Evolutionary conservation across 2,113 vertebrate genomes (phyloP).

Genomic region (Chlorocebus sabaeus): DNA sequence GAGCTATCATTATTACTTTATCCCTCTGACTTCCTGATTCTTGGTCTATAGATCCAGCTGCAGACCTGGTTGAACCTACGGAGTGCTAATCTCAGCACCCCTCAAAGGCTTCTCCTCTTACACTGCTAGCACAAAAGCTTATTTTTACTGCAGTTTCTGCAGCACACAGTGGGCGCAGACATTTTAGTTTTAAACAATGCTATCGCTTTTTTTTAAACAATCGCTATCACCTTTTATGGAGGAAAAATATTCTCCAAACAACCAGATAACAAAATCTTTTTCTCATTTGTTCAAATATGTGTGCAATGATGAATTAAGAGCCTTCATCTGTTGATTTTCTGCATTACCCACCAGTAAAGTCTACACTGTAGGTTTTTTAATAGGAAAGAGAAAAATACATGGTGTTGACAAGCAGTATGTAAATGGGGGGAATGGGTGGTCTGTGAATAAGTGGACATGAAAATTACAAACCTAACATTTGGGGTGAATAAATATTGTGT

Average conservation of each 20-base stretch:
- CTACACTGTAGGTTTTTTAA: not conserved
- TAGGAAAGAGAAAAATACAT: not conserved
- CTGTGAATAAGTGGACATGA: not conserved
- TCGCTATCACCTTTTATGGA: not conserved
- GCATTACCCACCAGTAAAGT: not conserved
- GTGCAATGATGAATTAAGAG: not conserved
- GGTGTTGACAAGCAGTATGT: not conserved
- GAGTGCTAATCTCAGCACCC: not conserved
- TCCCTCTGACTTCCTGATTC: not conserved
- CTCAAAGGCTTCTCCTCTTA: not conserved
- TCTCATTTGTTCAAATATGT: not conserved
- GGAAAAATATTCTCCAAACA: not conserved
- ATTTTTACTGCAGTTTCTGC: constrained; percentile 2
- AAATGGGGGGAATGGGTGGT: not conserved
- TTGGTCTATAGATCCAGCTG: not conserved
- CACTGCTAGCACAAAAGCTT: not conserved
- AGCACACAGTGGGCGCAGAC: not conserved
- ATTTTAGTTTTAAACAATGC: not conserved
- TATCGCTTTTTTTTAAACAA: too few relatives aligned
- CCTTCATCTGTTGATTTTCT: not conserved
- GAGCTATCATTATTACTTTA: not conserved
- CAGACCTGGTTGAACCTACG: not conserved
- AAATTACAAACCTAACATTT: constrained; percentile 7
- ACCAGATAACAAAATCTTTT: not conserved
- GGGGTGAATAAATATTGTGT: not conserved